These are phyloP conservation scores for Pollimyrus isidori DNA, from an alignment of 2,113 vertebrate genomes.

Conservation along the genomic window DNA sequence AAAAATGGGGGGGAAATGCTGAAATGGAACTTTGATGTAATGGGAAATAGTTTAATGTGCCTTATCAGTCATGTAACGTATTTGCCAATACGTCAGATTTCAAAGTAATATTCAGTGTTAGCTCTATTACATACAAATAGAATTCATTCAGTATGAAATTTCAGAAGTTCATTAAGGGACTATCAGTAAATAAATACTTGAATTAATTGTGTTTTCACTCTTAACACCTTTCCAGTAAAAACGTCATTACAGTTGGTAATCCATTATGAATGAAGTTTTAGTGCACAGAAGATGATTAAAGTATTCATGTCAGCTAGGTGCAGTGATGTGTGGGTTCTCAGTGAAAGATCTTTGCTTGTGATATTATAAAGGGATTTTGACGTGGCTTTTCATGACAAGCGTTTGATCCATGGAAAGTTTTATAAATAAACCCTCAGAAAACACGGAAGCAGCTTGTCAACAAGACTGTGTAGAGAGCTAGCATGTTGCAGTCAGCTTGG, in stretches of 20 bases:
- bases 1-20: not conserved
- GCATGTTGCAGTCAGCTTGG: not conserved
- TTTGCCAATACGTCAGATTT: not conserved
- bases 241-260: not conserved
- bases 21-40: not conserved
- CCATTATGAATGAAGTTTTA: not conserved
- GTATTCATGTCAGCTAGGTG: not conserved
- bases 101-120: not conserved
- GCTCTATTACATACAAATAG: not conserved
- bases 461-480: not conserved
- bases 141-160: not conserved
- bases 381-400: not conserved
- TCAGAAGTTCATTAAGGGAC: not conserved
- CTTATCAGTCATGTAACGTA: not conserved
- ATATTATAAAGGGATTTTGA: not conserved
- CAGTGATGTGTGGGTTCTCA: not conserved
- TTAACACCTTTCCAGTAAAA: not conserved
- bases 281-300: constrained; percentile 5
- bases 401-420: not conserved
- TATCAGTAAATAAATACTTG: not conserved
- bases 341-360: not conserved
- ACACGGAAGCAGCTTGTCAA: not conserved
- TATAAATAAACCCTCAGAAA: not conserved
- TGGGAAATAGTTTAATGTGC: not conserved
- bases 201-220: constrained; percentile 5